phyloP scores from a whole-genome alignment of 2,113 vertebrate species.

The Notarius quadriscutis region DNA sequence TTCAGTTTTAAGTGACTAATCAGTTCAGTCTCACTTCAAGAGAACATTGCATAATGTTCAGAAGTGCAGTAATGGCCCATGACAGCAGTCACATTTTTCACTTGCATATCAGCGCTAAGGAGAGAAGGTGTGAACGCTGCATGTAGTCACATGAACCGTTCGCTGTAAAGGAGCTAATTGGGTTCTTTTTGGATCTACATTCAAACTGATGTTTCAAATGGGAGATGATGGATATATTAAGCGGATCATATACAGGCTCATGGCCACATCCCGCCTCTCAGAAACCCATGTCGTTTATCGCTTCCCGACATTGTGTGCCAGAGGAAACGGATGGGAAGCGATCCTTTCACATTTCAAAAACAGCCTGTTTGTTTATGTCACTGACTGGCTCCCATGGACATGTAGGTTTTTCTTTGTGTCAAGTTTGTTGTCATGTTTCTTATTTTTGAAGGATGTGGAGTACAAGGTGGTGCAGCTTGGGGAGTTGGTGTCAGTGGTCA shows the following conservation, averaged over 20 bases:
- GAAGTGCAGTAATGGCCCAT: not conserved
- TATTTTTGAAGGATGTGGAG: conserved; percentile 39
- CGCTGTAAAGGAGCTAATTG: not conserved
- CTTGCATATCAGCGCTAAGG: not conserved
- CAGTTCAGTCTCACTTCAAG: not conserved
- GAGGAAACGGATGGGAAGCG: conserved; percentile 70
- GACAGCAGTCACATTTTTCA: conserved; percentile 13
- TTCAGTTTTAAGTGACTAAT: not conserved
- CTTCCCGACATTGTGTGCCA: conserved; percentile 76
- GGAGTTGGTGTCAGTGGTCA: conserved; percentile 33
- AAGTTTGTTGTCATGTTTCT: conserved; percentile 21
- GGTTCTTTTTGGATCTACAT: not conserved
- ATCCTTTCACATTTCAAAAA: conserved; percentile 63
- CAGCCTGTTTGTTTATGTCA: conserved; percentile 61
- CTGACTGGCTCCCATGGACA: conserved; percentile 34
- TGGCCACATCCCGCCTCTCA: conserved; percentile 43
- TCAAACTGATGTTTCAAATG: conserved; percentile 11
- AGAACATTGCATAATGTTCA: conserved; percentile 13
- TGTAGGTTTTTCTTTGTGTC: conserved; percentile 14
- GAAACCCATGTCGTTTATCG: conserved; percentile 68
- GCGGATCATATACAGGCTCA: conserved; percentile 39
- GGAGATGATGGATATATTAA: conserved; percentile 46
- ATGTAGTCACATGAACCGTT: not conserved
- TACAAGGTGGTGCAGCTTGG: conserved; percentile 20
- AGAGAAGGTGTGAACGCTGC: not conserved